Evolutionary conservation across 1,140 invertebrate genomes (phyloP), one percentile per base, ranked within the genome.

Genomic region (Zeugodacus cucurbitae): DNA sequence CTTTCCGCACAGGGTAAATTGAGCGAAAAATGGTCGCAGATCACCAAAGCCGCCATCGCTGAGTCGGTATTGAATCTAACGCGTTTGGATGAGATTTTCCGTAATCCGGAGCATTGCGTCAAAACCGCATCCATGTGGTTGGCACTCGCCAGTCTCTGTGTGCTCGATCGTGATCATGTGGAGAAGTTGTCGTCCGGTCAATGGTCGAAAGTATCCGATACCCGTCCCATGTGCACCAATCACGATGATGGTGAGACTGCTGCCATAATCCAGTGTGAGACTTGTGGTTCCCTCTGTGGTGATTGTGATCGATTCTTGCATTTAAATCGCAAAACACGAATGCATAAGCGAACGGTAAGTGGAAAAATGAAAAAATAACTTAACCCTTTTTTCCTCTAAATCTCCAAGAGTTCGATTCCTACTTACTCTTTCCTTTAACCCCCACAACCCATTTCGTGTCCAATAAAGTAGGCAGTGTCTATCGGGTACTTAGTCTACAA

Each of bases 261-360:
- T 2, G 98, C 98, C 1, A 97, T 99, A 64, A 98, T 99, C 74
- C 96, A 97, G 88, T 99, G 99, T 93, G 96, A 96, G 88, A 95
- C 95, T 10, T 99, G 99, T 93, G 98, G 98, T 5, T 97, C 98
- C 90, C 94, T 99, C 20, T 99, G 99, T 93, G 96, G 97, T 1
- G 99, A 99, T 91, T 99, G 99, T 94, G 98, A 99, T 94, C 95
- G 98, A 37, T 97, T 98, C 91, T 94, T 99, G 7, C 99, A 99
- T 94, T 95, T 99, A 41, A 98, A 98, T 91, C 95, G 97, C 48
- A 96, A 96, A 90, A 98, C 97, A n/a, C 95, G 97, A 74, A 95
- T 95, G 74, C 98, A 99, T 93, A 95, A 97, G 74, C 94, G 98
- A 93, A 98, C 98, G 95, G 98, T 93, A 86, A 88, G 91, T 87